Evolutionary conservation across 37 sponge, comb jelly and placozoan genomes (phyloP).

Genomic region (Agelas oroides): DNA sequence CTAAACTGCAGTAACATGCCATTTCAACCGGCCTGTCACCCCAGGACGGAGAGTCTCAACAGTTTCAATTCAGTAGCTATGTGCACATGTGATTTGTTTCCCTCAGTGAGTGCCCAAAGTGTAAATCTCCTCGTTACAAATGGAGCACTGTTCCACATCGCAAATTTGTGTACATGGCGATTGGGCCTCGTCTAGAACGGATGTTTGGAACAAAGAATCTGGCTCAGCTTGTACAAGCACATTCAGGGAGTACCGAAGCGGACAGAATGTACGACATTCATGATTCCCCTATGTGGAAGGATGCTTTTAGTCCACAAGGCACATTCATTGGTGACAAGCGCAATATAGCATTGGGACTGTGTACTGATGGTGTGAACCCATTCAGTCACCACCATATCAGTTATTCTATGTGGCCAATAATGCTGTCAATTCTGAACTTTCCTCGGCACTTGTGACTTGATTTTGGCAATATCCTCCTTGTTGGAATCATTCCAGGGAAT

Average conservation of each 20-base stretch:
- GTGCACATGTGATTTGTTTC: no score
- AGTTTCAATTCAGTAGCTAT: no score
- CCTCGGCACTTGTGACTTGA: no score
- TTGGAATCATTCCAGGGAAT: no score
- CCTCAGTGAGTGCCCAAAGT: no score
- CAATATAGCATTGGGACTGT: slow-evolving; percentile 24
- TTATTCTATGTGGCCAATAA: slow-evolving; percentile 47
- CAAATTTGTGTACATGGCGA: background rate
- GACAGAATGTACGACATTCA: slow-evolving; percentile 8
- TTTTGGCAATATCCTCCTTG: no score
- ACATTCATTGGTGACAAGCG: slow-evolving; percentile 7
- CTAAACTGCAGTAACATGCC: no score
- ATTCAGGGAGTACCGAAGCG: background rate
- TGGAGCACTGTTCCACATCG: no score
- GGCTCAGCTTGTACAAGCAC: background rate
- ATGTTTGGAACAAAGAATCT: background rate
- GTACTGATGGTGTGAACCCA: slow-evolving; percentile 50
- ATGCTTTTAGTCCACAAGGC: background rate
- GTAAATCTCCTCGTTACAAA: no score
- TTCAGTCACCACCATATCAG: slow-evolving; percentile 11
- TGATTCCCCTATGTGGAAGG: slow-evolving; percentile 3
- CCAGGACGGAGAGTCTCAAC: no score
- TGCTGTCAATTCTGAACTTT: slow-evolving; percentile 33
- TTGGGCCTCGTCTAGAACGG: background rate
- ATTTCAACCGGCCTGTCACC: no score